Evolutionary conservation across 2,113 vertebrate species (phyloP).

Genomic region (Nycticorax nycticorax): DNA sequence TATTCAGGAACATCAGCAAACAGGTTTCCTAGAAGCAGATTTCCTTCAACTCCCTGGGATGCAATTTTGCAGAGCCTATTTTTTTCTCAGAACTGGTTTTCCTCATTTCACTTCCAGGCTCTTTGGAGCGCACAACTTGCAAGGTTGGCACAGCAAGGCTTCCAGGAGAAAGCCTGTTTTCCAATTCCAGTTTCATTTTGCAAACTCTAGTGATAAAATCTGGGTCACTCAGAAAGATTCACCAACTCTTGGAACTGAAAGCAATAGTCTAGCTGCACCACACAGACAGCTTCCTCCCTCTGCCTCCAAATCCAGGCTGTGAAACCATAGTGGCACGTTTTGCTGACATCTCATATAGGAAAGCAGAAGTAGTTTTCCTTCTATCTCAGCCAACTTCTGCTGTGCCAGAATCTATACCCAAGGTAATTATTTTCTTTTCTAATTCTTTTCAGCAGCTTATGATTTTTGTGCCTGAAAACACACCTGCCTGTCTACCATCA

Average conservation of each 20-base stretch:
- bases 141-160: background rate
- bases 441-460: background rate
- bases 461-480: background rate
- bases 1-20: background rate
- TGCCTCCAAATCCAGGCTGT: background rate
- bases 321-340: background rate
- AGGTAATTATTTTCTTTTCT: background rate
- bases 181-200: background rate
- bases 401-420: background rate
- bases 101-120: background rate
- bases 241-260: background rate
- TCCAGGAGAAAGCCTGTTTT: background rate
- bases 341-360: background rate
- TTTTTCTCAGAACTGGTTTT: background rate
- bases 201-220: background rate
- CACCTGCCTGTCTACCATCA: background rate
- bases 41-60: background rate
- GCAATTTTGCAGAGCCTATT: background rate
- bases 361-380: background rate
- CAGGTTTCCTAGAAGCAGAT: background rate
- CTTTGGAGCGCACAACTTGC: background rate
- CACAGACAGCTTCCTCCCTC: background rate
- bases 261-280: background rate
- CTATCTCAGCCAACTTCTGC: background rate
- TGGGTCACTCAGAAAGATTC: background rate